Conservation (phyloP, 2,888 invertebrate genomes). For the Microctonus aethiopoides region DNA sequence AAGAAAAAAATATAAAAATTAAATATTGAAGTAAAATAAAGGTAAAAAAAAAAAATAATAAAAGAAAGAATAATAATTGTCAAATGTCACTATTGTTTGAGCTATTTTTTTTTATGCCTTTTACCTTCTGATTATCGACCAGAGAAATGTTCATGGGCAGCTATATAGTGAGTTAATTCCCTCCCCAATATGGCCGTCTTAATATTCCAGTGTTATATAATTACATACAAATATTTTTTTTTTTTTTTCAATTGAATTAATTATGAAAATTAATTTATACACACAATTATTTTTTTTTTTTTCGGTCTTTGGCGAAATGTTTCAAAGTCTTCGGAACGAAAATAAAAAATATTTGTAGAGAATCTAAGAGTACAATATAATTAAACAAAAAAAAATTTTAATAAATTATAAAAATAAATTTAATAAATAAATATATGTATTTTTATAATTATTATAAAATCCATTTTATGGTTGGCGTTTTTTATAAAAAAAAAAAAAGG, state of each 20-base stretch:
- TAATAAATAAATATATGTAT: too few relatives aligned
- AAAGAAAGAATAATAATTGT: background rate
- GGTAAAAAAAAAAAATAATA: background rate
- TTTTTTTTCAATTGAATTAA: constrained; percentile 1
- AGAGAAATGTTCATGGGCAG: constrained; percentile 18
- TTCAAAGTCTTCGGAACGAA: too few relatives aligned
- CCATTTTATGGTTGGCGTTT: constrained; percentile 41
- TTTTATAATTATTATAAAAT: constrained; percentile 37
- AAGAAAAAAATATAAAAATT: too few relatives aligned
- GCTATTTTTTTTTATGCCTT: constrained; percentile 2
- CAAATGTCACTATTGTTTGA: background rate
- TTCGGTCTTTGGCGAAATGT: too few relatives aligned
- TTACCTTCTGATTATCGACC: constrained; percentile 30
- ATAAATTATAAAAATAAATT: background rate
- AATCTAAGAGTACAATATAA: too few relatives aligned
- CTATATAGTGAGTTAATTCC: background rate
- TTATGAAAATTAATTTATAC: background rate
- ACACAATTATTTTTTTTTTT: constrained; percentile 7
- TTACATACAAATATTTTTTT: constrained; percentile 8
- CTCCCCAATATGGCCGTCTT: background rate
- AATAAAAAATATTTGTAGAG: too few relatives aligned
- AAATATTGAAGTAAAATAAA: background rate
- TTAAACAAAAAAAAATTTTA: background rate
- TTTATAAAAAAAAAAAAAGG: background rate
- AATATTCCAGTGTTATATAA: too few relatives aligned